phyloP scores from a whole-genome alignment of 1,140 invertebrate species.

The Heliconius hewitsoni region DNA sequence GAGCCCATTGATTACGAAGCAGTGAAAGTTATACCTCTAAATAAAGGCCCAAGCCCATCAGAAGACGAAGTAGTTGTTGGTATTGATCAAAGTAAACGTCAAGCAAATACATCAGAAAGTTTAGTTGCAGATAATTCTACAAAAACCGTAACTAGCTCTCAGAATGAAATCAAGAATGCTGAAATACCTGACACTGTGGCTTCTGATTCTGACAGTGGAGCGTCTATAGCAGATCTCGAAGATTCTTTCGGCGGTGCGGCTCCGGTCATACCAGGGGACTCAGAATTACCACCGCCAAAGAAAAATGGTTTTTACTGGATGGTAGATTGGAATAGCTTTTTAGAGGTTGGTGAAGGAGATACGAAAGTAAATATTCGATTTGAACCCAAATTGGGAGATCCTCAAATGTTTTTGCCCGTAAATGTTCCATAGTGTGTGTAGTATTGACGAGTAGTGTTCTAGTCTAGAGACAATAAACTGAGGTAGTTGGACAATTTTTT shows the following conservation, averaged over 20 bases:
- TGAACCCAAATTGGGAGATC: slow-evolving; percentile 89
- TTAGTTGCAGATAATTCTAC: slow-evolving; percentile 19
- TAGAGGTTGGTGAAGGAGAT: slow-evolving; percentile 90
- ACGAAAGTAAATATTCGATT: slow-evolving; percentile 89
- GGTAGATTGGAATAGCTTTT: slow-evolving; percentile 91
- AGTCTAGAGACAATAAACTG: slow-evolving; percentile 54
- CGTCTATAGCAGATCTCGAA: slow-evolving; percentile 85
- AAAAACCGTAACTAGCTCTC: slow-evolving; percentile 32
- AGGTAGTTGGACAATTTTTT: neutral
- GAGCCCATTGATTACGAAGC: slow-evolving; percentile 73
- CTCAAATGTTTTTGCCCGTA: slow-evolving; percentile 87
- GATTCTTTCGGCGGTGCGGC: slow-evolving; percentile 88
- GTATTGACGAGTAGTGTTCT: slow-evolving; percentile 54
- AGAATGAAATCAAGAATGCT: slow-evolving; percentile 40
- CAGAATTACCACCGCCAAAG: slow-evolving; percentile 83
- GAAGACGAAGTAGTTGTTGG: slow-evolving; percentile 60
- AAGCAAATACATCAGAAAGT: slow-evolving; percentile 63
- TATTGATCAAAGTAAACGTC: slow-evolving; percentile 74
- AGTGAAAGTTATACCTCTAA: slow-evolving; percentile 72
- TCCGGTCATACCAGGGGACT: slow-evolving; percentile 80
- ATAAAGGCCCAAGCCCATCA: slow-evolving; percentile 60
- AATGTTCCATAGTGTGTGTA: slow-evolving; percentile 81
- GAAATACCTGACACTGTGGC: slow-evolving; percentile 57
- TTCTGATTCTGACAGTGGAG: slow-evolving; percentile 54
- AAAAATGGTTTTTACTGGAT: slow-evolving; percentile 91